phyloP scores from a whole-genome alignment of 30 jellyfish, hydroid and myxozoan genomes.

The Aurelia sp. region DNA sequence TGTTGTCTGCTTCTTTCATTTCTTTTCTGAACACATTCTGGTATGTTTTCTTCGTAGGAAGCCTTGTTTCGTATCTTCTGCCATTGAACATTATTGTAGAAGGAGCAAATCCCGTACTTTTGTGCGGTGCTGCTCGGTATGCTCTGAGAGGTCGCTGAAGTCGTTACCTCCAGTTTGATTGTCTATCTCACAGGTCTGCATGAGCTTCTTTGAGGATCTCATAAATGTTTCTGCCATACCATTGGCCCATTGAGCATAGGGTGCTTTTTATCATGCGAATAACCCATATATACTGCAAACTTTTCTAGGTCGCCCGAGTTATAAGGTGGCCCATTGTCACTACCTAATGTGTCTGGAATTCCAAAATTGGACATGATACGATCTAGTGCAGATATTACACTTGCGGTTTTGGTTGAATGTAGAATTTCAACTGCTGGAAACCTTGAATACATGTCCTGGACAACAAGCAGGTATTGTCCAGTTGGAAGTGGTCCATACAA shows the following conservation, averaged over 20 bases:
- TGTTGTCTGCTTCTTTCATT: neutral
- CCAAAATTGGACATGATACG: slow-evolving; percentile 19
- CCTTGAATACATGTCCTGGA: slow-evolving; percentile 27
- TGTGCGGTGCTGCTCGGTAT: too few species aligned
- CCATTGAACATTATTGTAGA: slow-evolving; percentile 52
- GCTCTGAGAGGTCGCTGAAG: too few species aligned
- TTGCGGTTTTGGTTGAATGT: slow-evolving; percentile 39
- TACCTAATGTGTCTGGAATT: slow-evolving; percentile 20
- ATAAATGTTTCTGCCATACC: too few species aligned
- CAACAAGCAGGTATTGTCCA: slow-evolving; percentile 67
- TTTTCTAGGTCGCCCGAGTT: too few species aligned
- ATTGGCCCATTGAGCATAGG: too few species aligned
- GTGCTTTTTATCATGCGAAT: too few species aligned
- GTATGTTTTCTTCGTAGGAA: slow-evolving; percentile 3
- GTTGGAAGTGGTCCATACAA: slow-evolving; percentile 64
- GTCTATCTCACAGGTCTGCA: too few species aligned
- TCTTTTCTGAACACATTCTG: neutral
- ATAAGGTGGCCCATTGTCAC: slow-evolving; percentile 47
- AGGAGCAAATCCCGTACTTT: slow-evolving; percentile 18
- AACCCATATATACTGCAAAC: too few species aligned
- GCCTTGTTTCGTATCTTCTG: slow-evolving; percentile 37
- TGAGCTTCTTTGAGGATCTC: too few species aligned
- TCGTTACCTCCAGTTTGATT: too few species aligned
- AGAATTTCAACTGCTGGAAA: slow-evolving; percentile 54
- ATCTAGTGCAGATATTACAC: slow-evolving; percentile 37